Conservation (phyloP, 1,140 invertebrate species). For the Halotydeus destructor region DNA sequence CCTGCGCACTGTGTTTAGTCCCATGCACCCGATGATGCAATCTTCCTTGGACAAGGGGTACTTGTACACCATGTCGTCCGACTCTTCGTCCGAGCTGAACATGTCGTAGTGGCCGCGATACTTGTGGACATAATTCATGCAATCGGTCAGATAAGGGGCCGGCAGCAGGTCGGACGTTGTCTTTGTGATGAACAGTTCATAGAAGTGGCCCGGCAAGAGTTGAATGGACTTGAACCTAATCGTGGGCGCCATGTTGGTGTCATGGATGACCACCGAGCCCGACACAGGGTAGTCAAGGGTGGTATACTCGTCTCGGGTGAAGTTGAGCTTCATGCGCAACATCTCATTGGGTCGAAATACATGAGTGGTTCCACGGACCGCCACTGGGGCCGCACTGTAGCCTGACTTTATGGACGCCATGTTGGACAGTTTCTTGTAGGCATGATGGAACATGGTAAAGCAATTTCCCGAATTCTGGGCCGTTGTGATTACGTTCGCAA, state of each 20-base stretch:
- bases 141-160: conserved; percentile 15
- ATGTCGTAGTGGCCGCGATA: conserved; percentile 9
- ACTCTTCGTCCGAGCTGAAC: background rate
- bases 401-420: no score
- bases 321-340: conserved; percentile 11
- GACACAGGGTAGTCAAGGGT: conserved; percentile 5
- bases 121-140: conserved; percentile 15
- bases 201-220: conserved; percentile 8
- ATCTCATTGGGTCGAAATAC: conserved; percentile 11
- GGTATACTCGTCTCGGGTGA: conserved; percentile 4
- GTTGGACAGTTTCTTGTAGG: no score
- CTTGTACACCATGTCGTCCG: conserved; percentile 7
- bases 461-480: no score
- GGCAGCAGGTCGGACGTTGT: conserved; percentile 13
- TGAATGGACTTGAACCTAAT: background rate
- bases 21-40: conserved; percentile 10
- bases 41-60: conserved; percentile 5
- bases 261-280: conserved; percentile 6
- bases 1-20: conserved; percentile 7
- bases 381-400: no score
- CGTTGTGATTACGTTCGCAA: no score
- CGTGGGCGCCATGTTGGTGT: conserved; percentile 4
- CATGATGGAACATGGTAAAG: no score
- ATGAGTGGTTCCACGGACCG: no score
- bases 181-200: conserved; percentile 10